phyloP scores from a whole-genome alignment of 2,797 vertebrate genomes.

The Danio albolineatus region DNA sequence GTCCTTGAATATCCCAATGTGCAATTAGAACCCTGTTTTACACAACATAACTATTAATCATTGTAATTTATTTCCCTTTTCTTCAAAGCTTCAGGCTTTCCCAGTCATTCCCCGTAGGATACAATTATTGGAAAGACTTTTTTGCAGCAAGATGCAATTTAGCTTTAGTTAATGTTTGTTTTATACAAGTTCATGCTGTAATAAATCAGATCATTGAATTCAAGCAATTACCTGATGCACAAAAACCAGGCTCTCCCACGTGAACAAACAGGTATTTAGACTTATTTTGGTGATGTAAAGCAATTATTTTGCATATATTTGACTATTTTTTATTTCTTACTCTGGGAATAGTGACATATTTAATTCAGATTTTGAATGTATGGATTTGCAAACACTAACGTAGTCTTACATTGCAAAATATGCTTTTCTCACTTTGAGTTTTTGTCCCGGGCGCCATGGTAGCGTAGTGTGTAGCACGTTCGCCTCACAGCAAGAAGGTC shows the following conservation, averaged over 20 bases:
- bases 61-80: neutral
- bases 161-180: constrained; percentile 1
- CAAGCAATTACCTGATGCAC: neutral
- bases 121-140: neutral
- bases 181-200: neutral
- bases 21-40: neutral
- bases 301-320: neutral
- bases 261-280: neutral
- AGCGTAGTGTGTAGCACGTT: too few species aligned
- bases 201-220: neutral
- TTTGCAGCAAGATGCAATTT: neutral
- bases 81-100: neutral
- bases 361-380: neutral
- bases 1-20: neutral
- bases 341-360: neutral
- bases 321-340: neutral
- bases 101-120: neutral
- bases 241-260: neutral
- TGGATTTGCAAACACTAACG: neutral
- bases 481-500: too few species aligned
- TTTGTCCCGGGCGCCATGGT: too few species aligned
- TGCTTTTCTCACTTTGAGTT: too few species aligned
- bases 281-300: neutral
- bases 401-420: too few species aligned
- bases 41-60: neutral